These are phyloP conservation scores for Anas platyrhynchos DNA, from an alignment of 2,113 vertebrate genomes.

Conservation along the genomic window DNA sequence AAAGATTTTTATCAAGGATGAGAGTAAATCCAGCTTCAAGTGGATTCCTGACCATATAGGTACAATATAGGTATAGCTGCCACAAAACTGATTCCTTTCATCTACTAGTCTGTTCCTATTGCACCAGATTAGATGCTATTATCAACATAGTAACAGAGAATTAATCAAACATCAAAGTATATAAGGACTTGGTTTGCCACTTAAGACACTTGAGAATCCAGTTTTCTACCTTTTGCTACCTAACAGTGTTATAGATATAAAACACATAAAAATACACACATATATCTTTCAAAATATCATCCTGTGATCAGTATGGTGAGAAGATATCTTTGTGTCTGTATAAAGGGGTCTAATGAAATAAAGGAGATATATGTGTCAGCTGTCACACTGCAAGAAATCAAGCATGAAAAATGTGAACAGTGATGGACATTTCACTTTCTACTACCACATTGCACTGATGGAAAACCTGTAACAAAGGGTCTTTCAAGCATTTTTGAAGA, in stretches of 20 bases:
- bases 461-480: not conserved
- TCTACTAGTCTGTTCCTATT: not conserved
- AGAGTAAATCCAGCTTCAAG: not conserved
- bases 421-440: not conserved
- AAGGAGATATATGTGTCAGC: not conserved
- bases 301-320: not conserved
- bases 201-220: not conserved
- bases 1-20: not conserved
- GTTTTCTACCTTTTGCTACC: not conserved
- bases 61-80: not conserved
- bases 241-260: not conserved
- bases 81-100: not conserved
- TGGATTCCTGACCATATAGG: not conserved
- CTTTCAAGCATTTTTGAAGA: not conserved
- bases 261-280: not conserved
- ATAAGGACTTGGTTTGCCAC: not conserved
- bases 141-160: not conserved
- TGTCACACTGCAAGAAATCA: not conserved
- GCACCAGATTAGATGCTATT: not conserved
- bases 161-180: not conserved
- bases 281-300: not conserved
- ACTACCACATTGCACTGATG: not conserved
- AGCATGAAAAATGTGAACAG: not conserved
- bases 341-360: not conserved
- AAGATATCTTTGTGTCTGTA: not conserved